Conservation (phyloP, 2,797 vertebrate genomes). For the Hephaestus fuliginosus region DNA sequence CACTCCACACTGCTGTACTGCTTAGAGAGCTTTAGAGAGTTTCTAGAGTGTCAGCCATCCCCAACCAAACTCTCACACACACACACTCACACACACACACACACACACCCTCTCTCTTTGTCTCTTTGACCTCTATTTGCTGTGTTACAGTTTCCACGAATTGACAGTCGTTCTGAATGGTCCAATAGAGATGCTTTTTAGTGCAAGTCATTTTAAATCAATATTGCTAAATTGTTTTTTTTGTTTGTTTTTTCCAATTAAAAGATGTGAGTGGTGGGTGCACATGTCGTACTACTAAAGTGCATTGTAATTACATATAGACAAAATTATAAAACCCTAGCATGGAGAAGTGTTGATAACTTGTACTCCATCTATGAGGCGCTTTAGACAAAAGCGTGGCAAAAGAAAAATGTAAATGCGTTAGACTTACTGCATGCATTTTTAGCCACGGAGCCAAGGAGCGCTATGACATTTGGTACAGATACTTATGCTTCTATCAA, state of each 20-base stretch:
- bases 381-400: neutral
- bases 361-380: neutral
- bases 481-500: neutral
- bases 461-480: neutral
- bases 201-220: slow-evolving; percentile 60
- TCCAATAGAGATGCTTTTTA: slow-evolving; percentile 41
- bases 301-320: neutral
- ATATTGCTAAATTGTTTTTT: slow-evolving; percentile 17
- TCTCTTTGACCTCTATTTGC: slow-evolving; percentile 39
- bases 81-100: neutral
- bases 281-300: neutral
- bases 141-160: slow-evolving; percentile 45
- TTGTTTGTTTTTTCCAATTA: neutral
- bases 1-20: neutral
- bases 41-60: slow-evolving; percentile 1
- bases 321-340: neutral
- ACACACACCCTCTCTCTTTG: neutral
- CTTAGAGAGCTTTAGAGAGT: slow-evolving; percentile 16
- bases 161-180: slow-evolving; percentile 42
- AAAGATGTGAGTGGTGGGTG: slow-evolving; percentile 10
- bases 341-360: neutral
- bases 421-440: neutral
- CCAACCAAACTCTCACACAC: neutral
- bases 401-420: neutral
- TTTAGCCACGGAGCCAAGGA: no score